Conservation (phyloP, 2,888 invertebrate species). For the Noctua janthe region DNA sequence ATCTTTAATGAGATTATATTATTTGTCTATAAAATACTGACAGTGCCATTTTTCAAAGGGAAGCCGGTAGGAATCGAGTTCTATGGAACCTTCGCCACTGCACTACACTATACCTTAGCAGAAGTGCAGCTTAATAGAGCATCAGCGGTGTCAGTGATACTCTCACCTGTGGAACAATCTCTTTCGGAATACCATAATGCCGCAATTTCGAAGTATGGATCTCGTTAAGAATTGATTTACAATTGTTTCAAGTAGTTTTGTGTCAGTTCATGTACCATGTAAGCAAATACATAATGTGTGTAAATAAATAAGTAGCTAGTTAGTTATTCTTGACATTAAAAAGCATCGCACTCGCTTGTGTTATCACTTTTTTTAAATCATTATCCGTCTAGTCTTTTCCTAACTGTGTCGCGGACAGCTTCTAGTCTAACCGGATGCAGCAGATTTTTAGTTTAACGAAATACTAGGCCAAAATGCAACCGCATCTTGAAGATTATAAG, state of each 20-base stretch:
- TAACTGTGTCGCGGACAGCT: neutral
- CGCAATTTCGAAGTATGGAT: neutral
- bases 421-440: neutral
- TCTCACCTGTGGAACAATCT: neutral
- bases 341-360: neutral
- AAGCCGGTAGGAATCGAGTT: too few relatives aligned
- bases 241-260: neutral
- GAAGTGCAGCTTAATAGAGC: neutral
- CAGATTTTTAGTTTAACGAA: slow-evolving; percentile 20
- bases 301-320: neutral
- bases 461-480: slow-evolving; percentile 25
- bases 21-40: too few relatives aligned
- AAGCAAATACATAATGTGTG: neutral
- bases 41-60: too few relatives aligned
- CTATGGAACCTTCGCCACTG: too few relatives aligned
- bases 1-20: too few relatives aligned
- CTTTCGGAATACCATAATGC: neutral
- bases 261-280: neutral
- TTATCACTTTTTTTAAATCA: neutral
- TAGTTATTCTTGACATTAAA: neutral
- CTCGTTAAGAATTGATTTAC: neutral
- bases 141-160: neutral
- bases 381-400: neutral
- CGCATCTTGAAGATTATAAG: slow-evolving; percentile 20
- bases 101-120: neutral